A percentile compares a stretch with the other conserved stretches of the same genome.
phyloP scores from a whole-genome alignment of 2,797 vertebrate species.

The Microctenopoma stevenorrisi region DNA sequence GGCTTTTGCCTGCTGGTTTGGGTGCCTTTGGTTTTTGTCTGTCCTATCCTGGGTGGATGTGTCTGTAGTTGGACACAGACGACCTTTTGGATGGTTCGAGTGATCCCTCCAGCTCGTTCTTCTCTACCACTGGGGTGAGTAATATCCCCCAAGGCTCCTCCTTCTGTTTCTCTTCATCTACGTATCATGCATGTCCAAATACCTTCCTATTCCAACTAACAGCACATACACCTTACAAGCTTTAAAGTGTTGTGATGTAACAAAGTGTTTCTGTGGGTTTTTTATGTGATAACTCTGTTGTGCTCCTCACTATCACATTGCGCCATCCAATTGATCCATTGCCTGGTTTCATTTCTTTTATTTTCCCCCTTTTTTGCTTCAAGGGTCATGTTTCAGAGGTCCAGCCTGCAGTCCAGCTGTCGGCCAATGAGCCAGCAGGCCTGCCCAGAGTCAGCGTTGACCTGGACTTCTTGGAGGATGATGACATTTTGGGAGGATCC shows the following conservation, averaged over 20 bases:
- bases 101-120: slow-evolving; percentile 96
- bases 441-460: slow-evolving; percentile 91
- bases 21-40: slow-evolving; percentile 77
- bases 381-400: slow-evolving; percentile 93
- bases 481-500: slow-evolving; percentile 94
- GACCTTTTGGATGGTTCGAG: slow-evolving; percentile 96
- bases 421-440: slow-evolving; percentile 80
- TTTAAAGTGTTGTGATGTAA: slow-evolving; percentile 51
- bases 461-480: slow-evolving; percentile 96
- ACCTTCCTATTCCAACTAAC: slow-evolving; percentile 75
- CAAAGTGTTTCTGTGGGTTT: slow-evolving; percentile 40
- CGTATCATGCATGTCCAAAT: slow-evolving; percentile 73
- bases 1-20: slow-evolving; percentile 73
- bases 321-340: neutral
- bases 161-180: slow-evolving; percentile 67
- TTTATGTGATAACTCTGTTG: slow-evolving; percentile 22
- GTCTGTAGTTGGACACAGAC: slow-evolving; percentile 95
- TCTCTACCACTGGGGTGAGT: slow-evolving; percentile 94
- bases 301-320: slow-evolving; percentile 17
- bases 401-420: slow-evolving; percentile 83
- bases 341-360: slow-evolving; percentile 44
- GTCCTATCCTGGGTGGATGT: slow-evolving; percentile 81
- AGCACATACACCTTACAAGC: slow-evolving; percentile 47
- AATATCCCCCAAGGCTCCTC: slow-evolving; percentile 74
- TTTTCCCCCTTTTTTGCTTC: slow-evolving; percentile 25